These are phyloP conservation scores for Lymantria monacha DNA, from an alignment of 2,888 invertebrate genomes.

Conservation along the genomic window DNA sequence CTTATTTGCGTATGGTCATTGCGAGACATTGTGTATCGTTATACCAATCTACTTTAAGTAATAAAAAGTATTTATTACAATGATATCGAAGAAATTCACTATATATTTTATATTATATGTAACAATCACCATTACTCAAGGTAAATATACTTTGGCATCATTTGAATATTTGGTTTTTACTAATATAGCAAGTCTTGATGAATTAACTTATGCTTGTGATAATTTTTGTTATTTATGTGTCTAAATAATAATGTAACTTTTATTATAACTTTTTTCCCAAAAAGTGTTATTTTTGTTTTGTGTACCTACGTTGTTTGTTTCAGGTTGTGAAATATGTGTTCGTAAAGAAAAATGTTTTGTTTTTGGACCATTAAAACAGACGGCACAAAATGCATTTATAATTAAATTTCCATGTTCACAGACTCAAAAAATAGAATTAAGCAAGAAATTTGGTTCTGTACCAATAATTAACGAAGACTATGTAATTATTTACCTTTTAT, in stretches of 20 bases:
- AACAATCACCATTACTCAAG: neutral
- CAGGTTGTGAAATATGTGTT: slow-evolving; percentile 60
- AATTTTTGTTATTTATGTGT: too few species aligned
- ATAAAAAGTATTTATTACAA: neutral
- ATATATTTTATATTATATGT: neutral
- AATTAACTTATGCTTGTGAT: too few species aligned
- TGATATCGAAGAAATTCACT: neutral
- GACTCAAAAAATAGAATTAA: slow-evolving; percentile 17
- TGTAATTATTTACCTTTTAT: slow-evolving; percentile 38
- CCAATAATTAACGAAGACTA: slow-evolving; percentile 46
- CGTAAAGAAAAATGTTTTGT: slow-evolving; percentile 44
- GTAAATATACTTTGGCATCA: neutral
- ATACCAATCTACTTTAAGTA: neutral
- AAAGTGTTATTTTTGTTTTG: too few species aligned
- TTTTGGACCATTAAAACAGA: slow-evolving; percentile 40
- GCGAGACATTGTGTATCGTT: neutral
- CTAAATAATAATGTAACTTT: too few species aligned
- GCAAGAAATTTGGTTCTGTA: slow-evolving; percentile 38
- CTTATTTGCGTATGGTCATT: neutral
- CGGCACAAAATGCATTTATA: slow-evolving; percentile 52
- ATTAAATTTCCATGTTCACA: slow-evolving; percentile 44
- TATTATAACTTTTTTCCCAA: too few species aligned
- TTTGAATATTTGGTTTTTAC: neutral
- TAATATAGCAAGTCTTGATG: too few species aligned
- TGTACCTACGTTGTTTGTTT: slow-evolving; percentile 10